Evolutionary conservation across 2,797 vertebrate genomes (phyloP), one percentile per base, ranked within the genome.

Genomic region (Clamator glandarius): DNA sequence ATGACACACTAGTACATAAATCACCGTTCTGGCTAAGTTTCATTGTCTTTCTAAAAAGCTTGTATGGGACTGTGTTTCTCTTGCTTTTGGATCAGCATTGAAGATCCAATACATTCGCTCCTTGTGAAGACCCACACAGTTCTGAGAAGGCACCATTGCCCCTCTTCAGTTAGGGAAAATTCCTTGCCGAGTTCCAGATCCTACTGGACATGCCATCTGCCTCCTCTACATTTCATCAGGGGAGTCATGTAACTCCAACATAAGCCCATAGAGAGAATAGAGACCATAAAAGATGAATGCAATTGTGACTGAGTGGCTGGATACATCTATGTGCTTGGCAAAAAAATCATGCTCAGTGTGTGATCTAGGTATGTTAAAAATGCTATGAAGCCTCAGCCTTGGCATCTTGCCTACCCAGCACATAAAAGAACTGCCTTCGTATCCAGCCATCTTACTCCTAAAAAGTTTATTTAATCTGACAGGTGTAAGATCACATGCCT

Each of bases 401-500:
- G 88, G 87, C 87, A 44, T 64, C 61, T 78, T 83, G 78, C 54
- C 82, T 77, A 48, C 1, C 4, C 36, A 94, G 51, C 35, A 92
- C 75, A 87, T 90, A 61, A 87, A 87, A 95, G 58, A 74, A 46
- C 12, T 76, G 83, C 66, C 29, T 93, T 89, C 41, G 63, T 85
- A 51, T 92, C 50, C 58, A 89, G 66, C 51, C 33, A 76, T 52
- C 5, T 83, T 72, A 39, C 87, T 92, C 74, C 44, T 92, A 81
- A 81, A 92, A 93, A 80, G 61, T 28, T 68, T 77, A 81, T 87
- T 89, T 94, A 80, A 77, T 89, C 50, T 92, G 93, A 78, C 93
- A 92, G 91, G 87, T 95, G 89, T 89, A 93, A 63, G 81, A 89
- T 92, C 86, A 94, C 50, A 90, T 69, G 90, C 31, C 62, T 74